Conservation (phyloP, 2,888 invertebrate genomes). For the Metopia argyrocephala region DNA sequence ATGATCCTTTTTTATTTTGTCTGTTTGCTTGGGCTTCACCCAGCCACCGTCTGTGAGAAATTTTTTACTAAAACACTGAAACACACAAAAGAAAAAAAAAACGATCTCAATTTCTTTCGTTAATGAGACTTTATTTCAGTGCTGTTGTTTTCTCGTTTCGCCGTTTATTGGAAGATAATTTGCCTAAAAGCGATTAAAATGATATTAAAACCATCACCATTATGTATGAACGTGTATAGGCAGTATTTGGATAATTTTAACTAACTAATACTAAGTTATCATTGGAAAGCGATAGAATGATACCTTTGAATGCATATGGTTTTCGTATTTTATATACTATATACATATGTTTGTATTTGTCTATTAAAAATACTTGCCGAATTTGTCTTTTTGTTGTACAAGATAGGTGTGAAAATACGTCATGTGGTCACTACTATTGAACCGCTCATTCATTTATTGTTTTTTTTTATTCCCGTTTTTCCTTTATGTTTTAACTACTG, state of each 20-base stretch:
- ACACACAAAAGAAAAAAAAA: neutral
- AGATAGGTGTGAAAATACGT: constrained; percentile 72
- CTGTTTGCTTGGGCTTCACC: too few species aligned
- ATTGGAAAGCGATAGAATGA: constrained; percentile 24
- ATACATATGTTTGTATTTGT: neutral
- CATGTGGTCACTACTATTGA: constrained; percentile 58
- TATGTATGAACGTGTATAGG: too few species aligned
- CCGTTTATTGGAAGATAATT: constrained; percentile 15
- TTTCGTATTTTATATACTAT: constrained; percentile 17
- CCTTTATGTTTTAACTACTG: neutral
- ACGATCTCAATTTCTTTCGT: constrained; percentile 14
- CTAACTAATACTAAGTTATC: constrained; percentile 25
- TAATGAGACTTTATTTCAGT: constrained; percentile 15
- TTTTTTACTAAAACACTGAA: neutral
- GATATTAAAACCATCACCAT: too few species aligned
- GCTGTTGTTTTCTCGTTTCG: neutral
- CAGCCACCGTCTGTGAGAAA: constrained; percentile 43
- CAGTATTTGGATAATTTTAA: neutral
- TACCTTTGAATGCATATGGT: constrained; percentile 51
- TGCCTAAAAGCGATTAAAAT: constrained; percentile 75
- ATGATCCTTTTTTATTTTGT: neutral
- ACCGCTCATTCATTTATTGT: constrained; percentile 7
- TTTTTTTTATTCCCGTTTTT: constrained; percentile 28
- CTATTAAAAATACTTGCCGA: neutral
- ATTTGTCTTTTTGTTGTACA: constrained; percentile 9